Evolutionary conservation across 2,113 vertebrate genomes (phyloP).

Genomic region (Meriones unguiculatus): DNA sequence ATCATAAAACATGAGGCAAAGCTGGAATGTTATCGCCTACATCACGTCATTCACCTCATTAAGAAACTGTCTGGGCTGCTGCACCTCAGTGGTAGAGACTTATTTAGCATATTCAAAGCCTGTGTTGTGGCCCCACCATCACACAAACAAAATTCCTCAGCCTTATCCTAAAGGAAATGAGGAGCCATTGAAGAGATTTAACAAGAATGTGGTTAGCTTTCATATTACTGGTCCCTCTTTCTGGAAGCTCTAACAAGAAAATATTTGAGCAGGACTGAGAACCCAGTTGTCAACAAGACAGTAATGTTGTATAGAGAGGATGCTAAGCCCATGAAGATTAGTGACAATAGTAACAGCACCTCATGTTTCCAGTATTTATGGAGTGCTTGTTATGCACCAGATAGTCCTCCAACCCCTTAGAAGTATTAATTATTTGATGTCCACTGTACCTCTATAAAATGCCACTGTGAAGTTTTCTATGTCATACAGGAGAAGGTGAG

Average conservation of each 20-base stretch:
- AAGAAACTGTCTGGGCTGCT: background rate
- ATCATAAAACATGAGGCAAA: background rate
- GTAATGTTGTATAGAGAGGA: background rate
- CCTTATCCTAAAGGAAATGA: background rate
- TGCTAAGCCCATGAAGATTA: conserved; percentile 1
- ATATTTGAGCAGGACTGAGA: background rate
- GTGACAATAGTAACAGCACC: background rate
- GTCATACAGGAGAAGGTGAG: background rate
- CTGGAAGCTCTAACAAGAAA: conserved; percentile 14
- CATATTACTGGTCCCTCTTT: background rate
- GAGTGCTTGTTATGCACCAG: background rate
- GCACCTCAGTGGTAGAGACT: background rate
- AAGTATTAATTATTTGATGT: conserved; percentile 17
- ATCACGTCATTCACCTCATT: background rate
- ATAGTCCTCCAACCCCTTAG: background rate
- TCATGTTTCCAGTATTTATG: background rate
- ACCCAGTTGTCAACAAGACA: background rate
- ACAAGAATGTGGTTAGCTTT: background rate
- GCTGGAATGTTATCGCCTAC: background rate
- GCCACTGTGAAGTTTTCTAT: background rate
- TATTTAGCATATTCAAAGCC: background rate
- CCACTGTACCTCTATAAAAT: background rate
- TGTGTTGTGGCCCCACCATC: background rate
- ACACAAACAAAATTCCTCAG: background rate
- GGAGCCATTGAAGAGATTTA: background rate